phyloP scores from a whole-genome alignment of 2,888 invertebrate genomes.

The Coenonympha arcania region DNA sequence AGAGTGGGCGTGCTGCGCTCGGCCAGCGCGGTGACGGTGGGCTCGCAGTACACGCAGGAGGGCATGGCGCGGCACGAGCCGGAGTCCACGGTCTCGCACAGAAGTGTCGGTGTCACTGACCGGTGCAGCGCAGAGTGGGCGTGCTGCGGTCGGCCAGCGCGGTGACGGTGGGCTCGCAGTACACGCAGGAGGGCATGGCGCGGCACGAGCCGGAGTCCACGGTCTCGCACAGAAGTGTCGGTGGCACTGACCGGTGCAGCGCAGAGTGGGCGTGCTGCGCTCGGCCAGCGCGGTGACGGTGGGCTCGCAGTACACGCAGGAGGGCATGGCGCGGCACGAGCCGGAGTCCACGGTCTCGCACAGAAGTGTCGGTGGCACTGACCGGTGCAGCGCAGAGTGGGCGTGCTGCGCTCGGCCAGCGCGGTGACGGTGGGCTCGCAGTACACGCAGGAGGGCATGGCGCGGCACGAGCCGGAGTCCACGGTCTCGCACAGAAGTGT shows the following conservation, averaged over 20 bases:
- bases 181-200: too few relatives aligned
- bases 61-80: too few relatives aligned
- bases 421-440: constrained; percentile 66
- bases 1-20: too few relatives aligned
- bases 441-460: constrained; percentile 66
- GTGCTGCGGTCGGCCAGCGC: too few relatives aligned
- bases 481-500: constrained; percentile 34
- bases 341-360: constrained; percentile 60
- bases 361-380: background rate
- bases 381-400: constrained; percentile 63
- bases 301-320: constrained; percentile 64
- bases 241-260: constrained; percentile 50
- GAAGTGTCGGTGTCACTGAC: too few relatives aligned
- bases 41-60: too few relatives aligned
- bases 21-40: too few relatives aligned
- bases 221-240: too few relatives aligned
- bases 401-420: constrained; percentile 59
- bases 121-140: too few relatives aligned
- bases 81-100: too few relatives aligned
- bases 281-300: constrained; percentile 65
- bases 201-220: too few relatives aligned
- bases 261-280: constrained; percentile 55
- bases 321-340: constrained; percentile 62
- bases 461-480: constrained; percentile 61
- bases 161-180: too few relatives aligned